A percentile compares a stretch with the other conserved stretches of the same genome.
Conservation (phyloP, 2,888 invertebrate species). For the Clepsis dumicolana region DNA sequence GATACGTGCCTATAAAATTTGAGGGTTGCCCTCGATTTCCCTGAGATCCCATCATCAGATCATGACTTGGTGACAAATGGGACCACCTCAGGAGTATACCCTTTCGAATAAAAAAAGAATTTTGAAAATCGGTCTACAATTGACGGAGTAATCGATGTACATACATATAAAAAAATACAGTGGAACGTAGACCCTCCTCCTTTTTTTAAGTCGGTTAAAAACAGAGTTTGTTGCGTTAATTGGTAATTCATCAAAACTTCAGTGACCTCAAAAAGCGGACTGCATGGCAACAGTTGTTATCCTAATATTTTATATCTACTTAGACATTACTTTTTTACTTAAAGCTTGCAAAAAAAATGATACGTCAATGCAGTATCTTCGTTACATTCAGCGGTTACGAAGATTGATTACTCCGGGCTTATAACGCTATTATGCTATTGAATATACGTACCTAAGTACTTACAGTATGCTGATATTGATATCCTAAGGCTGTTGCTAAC, state of each 20-base stretch:
- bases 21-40: too few relatives aligned
- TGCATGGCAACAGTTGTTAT: not conserved
- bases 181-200: too few relatives aligned
- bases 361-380: not conserved
- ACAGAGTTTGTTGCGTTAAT: not conserved
- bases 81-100: too few relatives aligned
- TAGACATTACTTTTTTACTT: not conserved
- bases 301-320: not conserved
- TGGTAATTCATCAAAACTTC: not conserved
- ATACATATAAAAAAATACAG: too few relatives aligned
- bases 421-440: not conserved
- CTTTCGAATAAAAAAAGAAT: too few relatives aligned
- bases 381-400: conserved; percentile 5
- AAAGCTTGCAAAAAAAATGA: not conserved
- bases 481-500: not conserved
- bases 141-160: too few relatives aligned
- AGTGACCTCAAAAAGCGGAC: not conserved
- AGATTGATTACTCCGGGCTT: conserved; percentile 5
- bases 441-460: not conserved
- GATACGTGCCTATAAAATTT: too few relatives aligned
- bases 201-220: too few relatives aligned
- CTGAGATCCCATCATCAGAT: too few relatives aligned
- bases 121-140: too few relatives aligned
- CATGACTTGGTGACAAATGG: too few relatives aligned
- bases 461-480: not conserved